These are phyloP conservation scores for Halcyon smyrnensis DNA, from an alignment of 2,797 vertebrate genomes.

Conservation along the genomic window DNA sequence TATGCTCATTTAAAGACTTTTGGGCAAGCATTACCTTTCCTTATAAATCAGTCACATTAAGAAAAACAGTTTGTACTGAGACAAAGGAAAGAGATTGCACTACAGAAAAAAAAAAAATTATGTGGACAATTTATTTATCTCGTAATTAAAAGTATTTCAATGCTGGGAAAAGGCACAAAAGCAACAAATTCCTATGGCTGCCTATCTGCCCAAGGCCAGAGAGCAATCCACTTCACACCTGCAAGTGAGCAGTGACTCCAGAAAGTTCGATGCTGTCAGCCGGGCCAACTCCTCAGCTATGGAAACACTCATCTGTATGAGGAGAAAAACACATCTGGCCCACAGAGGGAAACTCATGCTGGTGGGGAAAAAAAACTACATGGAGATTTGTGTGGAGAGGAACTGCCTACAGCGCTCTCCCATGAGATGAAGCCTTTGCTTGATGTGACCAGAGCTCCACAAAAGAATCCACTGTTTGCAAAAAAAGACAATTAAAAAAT, in stretches of 20 bases:
- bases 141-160: background rate
- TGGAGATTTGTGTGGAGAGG: background rate
- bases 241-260: background rate
- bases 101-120: background rate
- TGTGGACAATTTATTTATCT: background rate
- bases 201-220: conserved; percentile 2
- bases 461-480: background rate
- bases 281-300: background rate
- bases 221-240: conserved; percentile 37
- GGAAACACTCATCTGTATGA: background rate
- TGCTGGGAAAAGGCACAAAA: background rate
- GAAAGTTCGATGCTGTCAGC: background rate
- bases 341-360: background rate
- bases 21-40: background rate
- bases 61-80: background rate
- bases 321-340: conserved; percentile 19
- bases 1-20: background rate
- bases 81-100: background rate
- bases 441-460: background rate
- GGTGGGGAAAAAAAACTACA: background rate
- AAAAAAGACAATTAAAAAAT: background rate
- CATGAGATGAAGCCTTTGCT: background rate
- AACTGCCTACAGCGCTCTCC: background rate
- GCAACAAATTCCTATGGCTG: background rate
- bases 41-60: background rate